Base-by-base conservation (phyloP, 2,113 vertebrate species). In the Pseudopodoces humilis region DNA sequence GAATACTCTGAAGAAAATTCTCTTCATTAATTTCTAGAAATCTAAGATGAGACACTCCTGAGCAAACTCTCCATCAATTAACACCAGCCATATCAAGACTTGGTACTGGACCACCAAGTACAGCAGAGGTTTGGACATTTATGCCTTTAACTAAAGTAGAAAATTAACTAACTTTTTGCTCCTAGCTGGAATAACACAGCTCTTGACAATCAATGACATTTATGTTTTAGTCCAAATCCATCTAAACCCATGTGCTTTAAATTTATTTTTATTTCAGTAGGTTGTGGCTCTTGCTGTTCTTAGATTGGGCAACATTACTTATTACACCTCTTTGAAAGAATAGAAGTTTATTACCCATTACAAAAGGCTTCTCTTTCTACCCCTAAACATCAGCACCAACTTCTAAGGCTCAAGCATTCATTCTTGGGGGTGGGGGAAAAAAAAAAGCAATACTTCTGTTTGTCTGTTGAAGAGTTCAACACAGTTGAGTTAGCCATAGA, bases 371-470 rank as follows among this genome's bases (percentile, higher is more conserved):
- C n/a, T 77, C 12, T 84, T 88, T 56, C 43, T 77, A 41, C 6
- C 5, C 24, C 21, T 62, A n/a, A 84, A 69, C 9, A 82, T 41
- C 43, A 84, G 10, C 20, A 71, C 6, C 1, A 2, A 35, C 11
- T 55, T 27, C 47, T 49, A 68, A 52, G 63, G 33, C 37, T 83
- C 31, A 65, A 58, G 11, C 14, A 60, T 28, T 33, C 17, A 14
- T 50, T 77, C 23, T 46, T 19, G 43, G 15, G 43, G 43, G 25
- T 9, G 4, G 0, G 0, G 3, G 9, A 27, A 27, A 41, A 27
- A 7, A 31, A 19, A 7, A 31, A 19, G 2, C 0, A 53, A 18
- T 19, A n/a, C 3, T 52, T 88, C 50, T 35, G 5, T 87, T 75
- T 56, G 35, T 20, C 24, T 84, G 3, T 33, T 77, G 27, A 77